Percentiles rank a stretch among this genome's conserved stretches.
These are phyloP conservation scores for Champsocephalus esox DNA, from an alignment of 2,797 vertebrate species.

Conservation along the genomic window DNA sequence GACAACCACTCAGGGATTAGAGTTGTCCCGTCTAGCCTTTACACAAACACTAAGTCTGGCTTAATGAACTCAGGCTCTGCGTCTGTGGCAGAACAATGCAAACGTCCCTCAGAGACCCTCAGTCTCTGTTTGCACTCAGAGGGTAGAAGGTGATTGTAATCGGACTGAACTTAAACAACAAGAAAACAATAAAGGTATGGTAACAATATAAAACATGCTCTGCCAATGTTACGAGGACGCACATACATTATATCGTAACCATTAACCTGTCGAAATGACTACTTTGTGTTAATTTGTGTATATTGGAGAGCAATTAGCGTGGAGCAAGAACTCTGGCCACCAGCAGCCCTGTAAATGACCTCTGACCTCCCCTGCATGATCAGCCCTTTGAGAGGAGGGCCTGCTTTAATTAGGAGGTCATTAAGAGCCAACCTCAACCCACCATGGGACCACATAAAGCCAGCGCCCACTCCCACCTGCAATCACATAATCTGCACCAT, in stretches of 20 bases:
- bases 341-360: conserved; percentile 82
- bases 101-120: conserved; percentile 15
- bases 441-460: conserved; percentile 68
- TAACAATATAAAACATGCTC: background rate
- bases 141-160: background rate
- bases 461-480: conserved; percentile 66
- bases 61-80: conserved; percentile 63
- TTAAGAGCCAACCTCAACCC: conserved; percentile 78
- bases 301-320: conserved; percentile 71
- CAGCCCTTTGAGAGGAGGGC: conserved; percentile 81
- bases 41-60: conserved; percentile 67
- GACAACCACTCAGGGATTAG: conserved; percentile 66
- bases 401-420: conserved; percentile 84
- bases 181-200: background rate
- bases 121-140: background rate
- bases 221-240: background rate
- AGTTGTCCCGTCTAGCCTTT: conserved; percentile 61
- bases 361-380: conserved; percentile 83
- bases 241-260: background rate
- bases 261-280: conserved; percentile 3
- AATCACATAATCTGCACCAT: conserved; percentile 34
- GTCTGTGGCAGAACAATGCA: conserved; percentile 51
- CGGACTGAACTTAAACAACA: conserved; percentile 4
- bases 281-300: conserved; percentile 41
- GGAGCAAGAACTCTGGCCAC: conserved; percentile 74